Evolutionary conservation across 2,797 vertebrate species (phyloP), one percentile per base, ranked within the genome.

Genomic region (Lindbergichthys nudifrons): DNA sequence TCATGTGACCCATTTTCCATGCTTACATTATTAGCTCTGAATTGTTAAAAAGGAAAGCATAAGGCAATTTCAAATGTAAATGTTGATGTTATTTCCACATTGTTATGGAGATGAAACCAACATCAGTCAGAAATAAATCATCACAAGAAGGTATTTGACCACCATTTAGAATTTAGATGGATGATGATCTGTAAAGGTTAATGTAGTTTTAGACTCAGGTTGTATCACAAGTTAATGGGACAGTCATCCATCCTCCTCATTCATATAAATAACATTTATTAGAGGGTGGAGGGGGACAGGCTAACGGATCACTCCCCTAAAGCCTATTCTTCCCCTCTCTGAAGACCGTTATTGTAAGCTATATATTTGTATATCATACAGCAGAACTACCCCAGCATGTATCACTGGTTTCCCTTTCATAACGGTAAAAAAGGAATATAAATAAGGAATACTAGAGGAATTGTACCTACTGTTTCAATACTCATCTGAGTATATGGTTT

Each of bases 1-100:
- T 12, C 18, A 32, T 26, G 26, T 50, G 62, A 70, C 41, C 45
- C 47, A 18, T 50, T 46, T 54, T 5, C 47, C 10, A 59, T 21
- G n/a, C 47, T 45, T 23, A 21, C n/a, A 65, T 30, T 13, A 15
- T 69, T 51, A 75, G 77, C 80, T n/a, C 10, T n/a, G 16, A 47
- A 84, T 87, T 70, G 81, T 82, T 74, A 65, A 70, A 50, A 26
- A 26, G 26, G 26, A 26, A 26, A 26, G 26, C 41, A 42, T 13
- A 42, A 13, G 14, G 15, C 16, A 4, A 16, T 46, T 53, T 66
- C 52, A 64, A 64, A 72, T 39, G 41, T 53, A 41, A 30, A 48
- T 21, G 26, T 26, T 26, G 26, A 26, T 65, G 26, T 56, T 54
- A 41, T n/a, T 43, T 19, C 11, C 7, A 9, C 9, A 32, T 26